Conservation (phyloP, 2,113 vertebrate genomes). For the Pyxicephalus adspersus region DNA sequence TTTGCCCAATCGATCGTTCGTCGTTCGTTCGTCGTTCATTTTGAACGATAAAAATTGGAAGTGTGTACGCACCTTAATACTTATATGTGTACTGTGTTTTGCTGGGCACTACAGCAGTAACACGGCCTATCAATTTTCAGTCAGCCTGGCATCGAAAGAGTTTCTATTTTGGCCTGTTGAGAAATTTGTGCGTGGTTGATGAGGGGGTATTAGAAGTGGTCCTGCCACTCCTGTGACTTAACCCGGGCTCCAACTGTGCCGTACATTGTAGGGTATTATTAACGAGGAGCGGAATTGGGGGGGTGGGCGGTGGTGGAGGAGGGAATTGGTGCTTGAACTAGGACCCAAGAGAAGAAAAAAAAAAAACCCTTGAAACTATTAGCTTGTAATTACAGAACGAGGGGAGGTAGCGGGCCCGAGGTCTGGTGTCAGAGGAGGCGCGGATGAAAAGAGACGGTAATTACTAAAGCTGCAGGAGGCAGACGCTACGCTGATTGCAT, state of each 20-base stretch:
- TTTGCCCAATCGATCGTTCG: too few species aligned
- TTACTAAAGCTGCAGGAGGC: conserved; percentile 71
- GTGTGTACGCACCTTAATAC: too few species aligned
- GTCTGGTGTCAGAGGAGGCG: conserved; percentile 66
- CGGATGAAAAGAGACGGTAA: conserved; percentile 73
- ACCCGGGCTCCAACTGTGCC: conserved; percentile 57
- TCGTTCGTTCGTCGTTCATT: too few species aligned
- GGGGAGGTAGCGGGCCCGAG: conserved; percentile 67
- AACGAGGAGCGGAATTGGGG: conserved; percentile 57
- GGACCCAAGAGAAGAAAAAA: conserved; percentile 60
- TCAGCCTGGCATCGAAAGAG: not conserved
- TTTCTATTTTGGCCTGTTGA: conserved; percentile 53
- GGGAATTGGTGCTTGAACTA: conserved; percentile 64
- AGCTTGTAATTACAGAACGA: conserved; percentile 78
- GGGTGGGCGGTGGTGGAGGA: conserved; percentile 54
- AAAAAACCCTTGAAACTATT: conserved; percentile 71
- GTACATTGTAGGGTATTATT: conserved; percentile 64
- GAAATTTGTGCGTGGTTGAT: conserved; percentile 63
- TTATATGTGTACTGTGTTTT: too few species aligned
- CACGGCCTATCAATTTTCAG: not conserved
- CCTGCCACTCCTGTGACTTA: conserved; percentile 51
- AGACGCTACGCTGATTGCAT: conserved; percentile 64
- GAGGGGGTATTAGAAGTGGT: conserved; percentile 56
- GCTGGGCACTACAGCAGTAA: too few species aligned
- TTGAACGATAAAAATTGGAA: too few species aligned